Conservation (phyloP, 2,888 invertebrate genomes). For the Linyphia triangularis region DNA sequence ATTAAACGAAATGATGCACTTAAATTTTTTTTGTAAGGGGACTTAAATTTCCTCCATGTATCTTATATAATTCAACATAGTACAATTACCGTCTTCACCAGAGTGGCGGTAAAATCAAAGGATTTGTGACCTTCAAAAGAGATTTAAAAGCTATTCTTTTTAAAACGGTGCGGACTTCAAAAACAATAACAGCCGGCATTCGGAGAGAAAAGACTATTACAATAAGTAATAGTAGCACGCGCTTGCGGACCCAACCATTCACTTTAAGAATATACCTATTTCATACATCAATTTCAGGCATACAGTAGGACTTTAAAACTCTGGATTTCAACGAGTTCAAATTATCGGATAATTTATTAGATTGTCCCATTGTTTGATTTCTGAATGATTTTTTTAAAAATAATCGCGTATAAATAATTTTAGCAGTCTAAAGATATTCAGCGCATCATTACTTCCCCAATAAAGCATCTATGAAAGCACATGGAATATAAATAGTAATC, state of each 20-base stretch:
- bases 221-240: conserved; percentile 8
- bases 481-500: too few species aligned
- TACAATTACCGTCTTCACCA: conserved; percentile 8
- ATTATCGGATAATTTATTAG: neutral
- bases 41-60: neutral
- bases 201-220: conserved; percentile 1
- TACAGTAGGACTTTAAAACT: neutral
- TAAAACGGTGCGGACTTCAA: conserved; percentile 23
- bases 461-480: too few species aligned
- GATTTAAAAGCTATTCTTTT: conserved; percentile 63
- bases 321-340: neutral
- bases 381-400: neutral
- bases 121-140: conserved; percentile 26
- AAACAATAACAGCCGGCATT: conserved; percentile 18
- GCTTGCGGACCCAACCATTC: neutral
- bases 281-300: neutral
- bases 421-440: too few species aligned
- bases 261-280: neutral
- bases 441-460: too few species aligned
- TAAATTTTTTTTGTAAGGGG: too few species aligned
- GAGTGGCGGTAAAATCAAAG: conserved; percentile 10
- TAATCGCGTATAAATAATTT: too few species aligned
- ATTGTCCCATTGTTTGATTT: neutral
- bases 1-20: too few species aligned
- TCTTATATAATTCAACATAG: neutral